phyloP scores from a whole-genome alignment of 1,140 invertebrate genomes.

The Leptopilina boulardi region DNA sequence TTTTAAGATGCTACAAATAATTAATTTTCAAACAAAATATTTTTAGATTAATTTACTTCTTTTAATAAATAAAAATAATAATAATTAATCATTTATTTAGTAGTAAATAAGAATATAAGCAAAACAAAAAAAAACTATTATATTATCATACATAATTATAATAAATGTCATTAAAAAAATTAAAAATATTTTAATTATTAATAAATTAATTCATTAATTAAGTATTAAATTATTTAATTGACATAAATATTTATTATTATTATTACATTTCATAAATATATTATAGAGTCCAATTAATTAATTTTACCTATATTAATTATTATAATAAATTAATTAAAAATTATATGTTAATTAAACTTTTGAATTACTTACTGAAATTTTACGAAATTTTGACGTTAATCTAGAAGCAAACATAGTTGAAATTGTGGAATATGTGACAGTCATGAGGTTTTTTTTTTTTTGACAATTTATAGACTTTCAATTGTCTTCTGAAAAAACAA shows the following conservation, averaged over 20 bases:
- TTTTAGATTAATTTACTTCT: neutral
- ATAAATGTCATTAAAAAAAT: no score
- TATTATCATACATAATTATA: no score
- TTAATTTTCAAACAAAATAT: neutral
- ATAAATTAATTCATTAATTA: no score
- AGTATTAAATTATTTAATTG: no score
- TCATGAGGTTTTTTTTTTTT: neutral
- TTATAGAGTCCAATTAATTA: no score
- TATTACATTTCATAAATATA: neutral
- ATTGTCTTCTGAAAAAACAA: neutral
- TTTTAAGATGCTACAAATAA: neutral
- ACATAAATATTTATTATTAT: no score
- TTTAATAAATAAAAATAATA: no score
- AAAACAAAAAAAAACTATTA: no score
- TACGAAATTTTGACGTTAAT: conserved; percentile 56
- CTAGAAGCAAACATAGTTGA: conserved; percentile 7
- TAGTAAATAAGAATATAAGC: no score
- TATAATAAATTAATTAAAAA: neutral
- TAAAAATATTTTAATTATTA: no score
- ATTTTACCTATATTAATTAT: no score
- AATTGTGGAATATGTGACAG: neutral
- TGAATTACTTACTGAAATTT: conserved; percentile 62
- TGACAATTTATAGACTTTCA: neutral
- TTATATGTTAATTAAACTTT: neutral
- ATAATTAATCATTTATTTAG: no score